These are phyloP conservation scores for Dicaeum eximium DNA, from an alignment of 2,113 vertebrate genomes.

Conservation along the genomic window DNA sequence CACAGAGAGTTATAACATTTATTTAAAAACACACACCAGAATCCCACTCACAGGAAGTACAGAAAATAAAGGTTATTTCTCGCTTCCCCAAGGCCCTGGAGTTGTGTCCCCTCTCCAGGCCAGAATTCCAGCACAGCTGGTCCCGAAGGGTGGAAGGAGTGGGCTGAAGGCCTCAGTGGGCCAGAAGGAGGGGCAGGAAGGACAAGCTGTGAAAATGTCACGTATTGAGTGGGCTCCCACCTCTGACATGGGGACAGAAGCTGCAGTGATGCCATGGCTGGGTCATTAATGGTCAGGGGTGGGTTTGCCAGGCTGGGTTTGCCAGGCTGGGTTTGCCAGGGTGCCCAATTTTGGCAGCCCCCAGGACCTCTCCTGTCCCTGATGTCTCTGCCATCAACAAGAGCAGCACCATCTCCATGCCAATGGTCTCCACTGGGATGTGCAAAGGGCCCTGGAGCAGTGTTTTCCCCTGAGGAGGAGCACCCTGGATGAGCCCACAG, in stretches of 20 bases:
- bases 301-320: not conserved
- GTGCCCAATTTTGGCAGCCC: not conserved
- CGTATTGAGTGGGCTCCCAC: accelerated
- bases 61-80: not conserved
- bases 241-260: not conserved
- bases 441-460: not conserved
- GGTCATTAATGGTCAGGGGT: not conserved
- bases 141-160: not conserved
- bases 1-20: not conserved
- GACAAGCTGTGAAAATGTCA: not conserved
- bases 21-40: not conserved
- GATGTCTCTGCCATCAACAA: not conserved
- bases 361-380: not conserved
- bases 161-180: not conserved
- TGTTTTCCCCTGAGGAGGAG: not conserved
- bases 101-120: not conserved
- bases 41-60: not conserved
- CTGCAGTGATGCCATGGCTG: not conserved
- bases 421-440: not conserved
- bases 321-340: not conserved
- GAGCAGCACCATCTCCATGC: not conserved
- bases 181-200: not conserved
- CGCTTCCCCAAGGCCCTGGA: not conserved
- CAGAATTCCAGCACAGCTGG: not conserved
- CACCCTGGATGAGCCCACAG: not conserved